Percentiles rank a stretch among this genome's conserved stretches.
phyloP scores from a whole-genome alignment of 2,888 invertebrate species.

The Stenotaenia linearis region DNA sequence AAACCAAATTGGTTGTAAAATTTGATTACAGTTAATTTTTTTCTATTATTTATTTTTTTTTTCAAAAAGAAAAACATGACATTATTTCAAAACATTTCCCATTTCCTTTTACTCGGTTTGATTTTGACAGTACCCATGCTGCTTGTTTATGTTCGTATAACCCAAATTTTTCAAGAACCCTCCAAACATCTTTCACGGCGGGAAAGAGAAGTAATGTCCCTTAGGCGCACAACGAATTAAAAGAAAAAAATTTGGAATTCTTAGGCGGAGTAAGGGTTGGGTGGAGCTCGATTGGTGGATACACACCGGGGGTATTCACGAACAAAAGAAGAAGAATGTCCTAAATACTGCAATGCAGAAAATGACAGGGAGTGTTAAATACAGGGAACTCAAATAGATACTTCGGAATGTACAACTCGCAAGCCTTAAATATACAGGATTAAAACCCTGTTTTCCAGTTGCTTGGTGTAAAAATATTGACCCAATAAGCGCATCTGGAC shows the following conservation, averaged over 20 bases:
- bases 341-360: not conserved
- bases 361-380: not conserved
- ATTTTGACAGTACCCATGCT: too few relatives aligned
- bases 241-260: not conserved
- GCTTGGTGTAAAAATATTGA: not conserved
- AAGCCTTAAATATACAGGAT: not conserved
- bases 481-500: not conserved
- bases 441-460: not conserved
- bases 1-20: too few relatives aligned
- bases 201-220: not conserved
- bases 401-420: not conserved
- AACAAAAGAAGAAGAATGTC: slow-evolving; percentile 1
- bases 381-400: not conserved
- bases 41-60: too few relatives aligned
- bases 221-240: not conserved
- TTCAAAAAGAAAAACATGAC: too few relatives aligned
- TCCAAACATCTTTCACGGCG: not conserved
- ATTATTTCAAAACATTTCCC: too few relatives aligned
- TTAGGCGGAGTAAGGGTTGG: not conserved
- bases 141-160: too few relatives aligned
- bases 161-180: too few relatives aligned
- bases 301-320: not conserved
- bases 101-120: too few relatives aligned
- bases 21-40: too few relatives aligned
- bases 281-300: too few relatives aligned